A percentile compares a stretch with the other conserved stretches of the same genome.
These are phyloP conservation scores for Dinocampus coccinellae DNA, from an alignment of 2,888 invertebrate species.

Conservation along the genomic window DNA sequence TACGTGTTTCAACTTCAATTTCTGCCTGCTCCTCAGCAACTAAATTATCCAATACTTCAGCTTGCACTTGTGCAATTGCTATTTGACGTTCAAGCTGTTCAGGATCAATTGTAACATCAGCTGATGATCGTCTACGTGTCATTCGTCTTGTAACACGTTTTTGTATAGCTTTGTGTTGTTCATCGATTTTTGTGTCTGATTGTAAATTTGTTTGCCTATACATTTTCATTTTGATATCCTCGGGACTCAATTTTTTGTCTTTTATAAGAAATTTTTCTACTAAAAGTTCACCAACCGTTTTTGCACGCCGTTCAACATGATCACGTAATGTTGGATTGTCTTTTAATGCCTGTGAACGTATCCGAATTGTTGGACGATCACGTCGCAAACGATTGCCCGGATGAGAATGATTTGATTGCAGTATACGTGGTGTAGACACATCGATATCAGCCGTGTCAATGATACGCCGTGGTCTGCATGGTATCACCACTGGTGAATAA, in stretches of 20 bases:
- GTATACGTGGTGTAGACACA: constrained; percentile 74
- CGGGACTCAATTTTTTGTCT: constrained; percentile 69
- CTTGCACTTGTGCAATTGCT: constrained; percentile 62
- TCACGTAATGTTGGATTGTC: constrained; percentile 66
- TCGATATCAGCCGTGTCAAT: constrained; percentile 90
- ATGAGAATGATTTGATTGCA: constrained; percentile 47
- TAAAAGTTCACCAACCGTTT: constrained; percentile 80
- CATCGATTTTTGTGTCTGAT: constrained; percentile 29
- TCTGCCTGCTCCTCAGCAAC: constrained; percentile 66
- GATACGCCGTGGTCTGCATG: constrained; percentile 76
- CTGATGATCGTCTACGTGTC: constrained; percentile 63
- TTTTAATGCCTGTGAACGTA: constrained; percentile 67
- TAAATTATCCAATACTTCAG: constrained; percentile 62
- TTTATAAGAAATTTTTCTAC: constrained; percentile 82
- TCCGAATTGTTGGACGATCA: constrained; percentile 64
- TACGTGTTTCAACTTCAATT: constrained; percentile 58
- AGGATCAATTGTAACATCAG: constrained; percentile 59
- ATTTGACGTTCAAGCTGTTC: constrained; percentile 61
- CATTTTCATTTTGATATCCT: constrained; percentile 44
- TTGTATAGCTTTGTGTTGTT: constrained; percentile 54
- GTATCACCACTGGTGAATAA: constrained; percentile 56
- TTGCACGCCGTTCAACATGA: constrained; percentile 72
- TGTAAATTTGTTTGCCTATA: constrained; percentile 54
- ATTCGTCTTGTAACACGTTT: constrained; percentile 60
- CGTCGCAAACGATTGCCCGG: constrained; percentile 58